Conservation (phyloP, 2,888 invertebrate species). For the Nomada hirtipes region DNA sequence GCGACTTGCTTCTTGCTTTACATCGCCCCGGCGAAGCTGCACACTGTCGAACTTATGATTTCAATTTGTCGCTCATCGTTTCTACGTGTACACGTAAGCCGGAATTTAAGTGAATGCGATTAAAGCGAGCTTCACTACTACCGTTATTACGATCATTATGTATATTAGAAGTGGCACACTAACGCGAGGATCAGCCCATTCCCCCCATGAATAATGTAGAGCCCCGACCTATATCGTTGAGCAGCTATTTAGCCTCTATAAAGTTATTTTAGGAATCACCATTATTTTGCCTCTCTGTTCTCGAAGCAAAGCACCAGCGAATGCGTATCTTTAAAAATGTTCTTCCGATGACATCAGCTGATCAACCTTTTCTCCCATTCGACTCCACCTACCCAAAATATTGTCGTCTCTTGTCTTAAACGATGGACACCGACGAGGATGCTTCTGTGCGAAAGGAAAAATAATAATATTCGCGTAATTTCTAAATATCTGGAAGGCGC, state of each 20-base stretch:
- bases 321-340: background rate
- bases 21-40: no score
- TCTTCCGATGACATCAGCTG: no score
- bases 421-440: no score
- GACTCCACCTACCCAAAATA: no score
- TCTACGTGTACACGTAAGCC: background rate
- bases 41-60: no score
- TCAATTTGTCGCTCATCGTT: no score
- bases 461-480: no score
- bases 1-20: background rate
- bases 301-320: background rate
- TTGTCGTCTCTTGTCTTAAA: no score
- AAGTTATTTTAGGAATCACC: slow-evolving; percentile 43
- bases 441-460: no score
- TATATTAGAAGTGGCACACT: slow-evolving; percentile 9
- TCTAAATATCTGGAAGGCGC: no score
- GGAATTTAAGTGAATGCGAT: slow-evolving; percentile 34
- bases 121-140: background rate
- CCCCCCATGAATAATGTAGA: slow-evolving; percentile 47
- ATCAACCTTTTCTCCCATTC: background rate
- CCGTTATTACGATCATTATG: slow-evolving; percentile 28
- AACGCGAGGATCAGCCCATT: background rate
- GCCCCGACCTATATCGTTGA: slow-evolving; percentile 47
- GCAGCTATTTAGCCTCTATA: slow-evolving; percentile 26
- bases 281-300: slow-evolving; percentile 16